These are phyloP conservation scores for Deilephila elpenor DNA, from an alignment of 2,888 invertebrate genomes.

Conservation along the genomic window DNA sequence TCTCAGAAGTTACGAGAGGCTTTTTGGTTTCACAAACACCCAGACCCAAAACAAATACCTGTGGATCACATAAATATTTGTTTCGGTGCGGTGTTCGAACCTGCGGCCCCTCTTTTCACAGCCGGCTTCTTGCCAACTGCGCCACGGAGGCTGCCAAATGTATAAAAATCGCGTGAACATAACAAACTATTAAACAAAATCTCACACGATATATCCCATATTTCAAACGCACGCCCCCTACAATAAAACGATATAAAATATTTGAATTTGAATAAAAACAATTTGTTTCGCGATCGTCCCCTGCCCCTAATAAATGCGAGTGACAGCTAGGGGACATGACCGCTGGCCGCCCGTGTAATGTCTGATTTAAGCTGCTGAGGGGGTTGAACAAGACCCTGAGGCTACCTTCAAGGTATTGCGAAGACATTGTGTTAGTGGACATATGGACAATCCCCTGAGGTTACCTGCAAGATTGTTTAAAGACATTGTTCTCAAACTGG, in stretches of 20 bases:
- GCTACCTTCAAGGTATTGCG: background rate
- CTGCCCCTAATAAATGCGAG: constrained; percentile 38
- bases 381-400: background rate
- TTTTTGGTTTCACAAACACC: too few species aligned
- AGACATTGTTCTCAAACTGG: too few species aligned
- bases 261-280: constrained; percentile 19
- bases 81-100: too few species aligned
- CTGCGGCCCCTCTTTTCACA: too few species aligned
- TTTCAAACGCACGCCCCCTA: too few species aligned
- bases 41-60: too few species aligned
- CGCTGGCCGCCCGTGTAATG: constrained; percentile 39
- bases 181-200: too few species aligned
- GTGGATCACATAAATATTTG: too few species aligned
- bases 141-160: too few species aligned
- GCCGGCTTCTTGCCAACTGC: too few species aligned
- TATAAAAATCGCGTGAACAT: too few species aligned
- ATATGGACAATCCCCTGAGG: background rate
- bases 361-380: background rate
- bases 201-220: background rate
- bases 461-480: background rate
- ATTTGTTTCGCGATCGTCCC: background rate
- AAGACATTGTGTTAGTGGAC: background rate
- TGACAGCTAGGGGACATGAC: constrained; percentile 44
- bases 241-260: background rate
- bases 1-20: too few species aligned